Percentiles rank a stretch among this genome's conserved stretches.
phyloP scores from a whole-genome alignment of 2,113 vertebrate species.

The Cygnus buccinator region DNA sequence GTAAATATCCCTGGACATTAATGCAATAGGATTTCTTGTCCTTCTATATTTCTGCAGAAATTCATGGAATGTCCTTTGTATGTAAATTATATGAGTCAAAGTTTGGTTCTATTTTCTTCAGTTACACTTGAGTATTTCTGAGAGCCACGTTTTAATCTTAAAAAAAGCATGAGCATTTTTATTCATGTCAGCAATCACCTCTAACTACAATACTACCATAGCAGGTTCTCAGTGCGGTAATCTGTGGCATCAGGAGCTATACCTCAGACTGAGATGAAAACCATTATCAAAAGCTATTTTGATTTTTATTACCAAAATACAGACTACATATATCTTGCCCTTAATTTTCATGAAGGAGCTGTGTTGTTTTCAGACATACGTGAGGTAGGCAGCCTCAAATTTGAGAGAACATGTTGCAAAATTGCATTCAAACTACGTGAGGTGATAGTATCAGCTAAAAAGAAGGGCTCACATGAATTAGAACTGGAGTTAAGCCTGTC shows the following conservation, averaged over 20 bases:
- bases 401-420: neutral
- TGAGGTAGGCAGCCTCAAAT: neutral
- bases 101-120: neutral
- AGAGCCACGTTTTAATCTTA: neutral
- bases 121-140: neutral
- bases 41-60: neutral
- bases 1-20: neutral
- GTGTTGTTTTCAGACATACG: neutral
- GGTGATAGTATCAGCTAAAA: neutral
- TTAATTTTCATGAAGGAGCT: neutral
- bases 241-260: neutral
- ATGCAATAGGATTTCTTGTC: neutral
- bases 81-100: neutral
- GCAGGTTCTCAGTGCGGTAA: neutral
- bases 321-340: neutral
- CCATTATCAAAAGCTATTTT: neutral
- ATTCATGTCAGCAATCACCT: neutral
- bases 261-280: neutral
- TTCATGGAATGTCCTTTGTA: neutral
- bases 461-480: neutral
- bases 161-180: neutral
- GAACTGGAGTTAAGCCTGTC: neutral
- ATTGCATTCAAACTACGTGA: neutral
- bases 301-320: neutral
- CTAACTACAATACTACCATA: neutral